Percentiles rank a stretch among this genome's conserved stretches.
These are phyloP conservation scores for Pipistrellus pipistrellus DNA, from an alignment of 2,797 vertebrate species.

Conservation along the genomic window DNA sequence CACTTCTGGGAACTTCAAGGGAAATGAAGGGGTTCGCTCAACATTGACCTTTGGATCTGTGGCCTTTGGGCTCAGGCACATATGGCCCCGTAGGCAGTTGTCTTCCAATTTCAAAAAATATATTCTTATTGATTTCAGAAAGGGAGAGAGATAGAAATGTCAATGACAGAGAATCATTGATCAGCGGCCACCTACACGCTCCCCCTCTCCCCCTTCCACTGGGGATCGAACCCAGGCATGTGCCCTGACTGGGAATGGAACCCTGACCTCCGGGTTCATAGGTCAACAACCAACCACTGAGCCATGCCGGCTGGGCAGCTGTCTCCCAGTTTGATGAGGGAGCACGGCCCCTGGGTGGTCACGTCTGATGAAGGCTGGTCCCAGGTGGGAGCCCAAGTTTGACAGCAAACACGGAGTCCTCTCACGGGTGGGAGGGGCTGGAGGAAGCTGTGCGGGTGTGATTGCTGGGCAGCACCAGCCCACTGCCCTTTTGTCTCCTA, in stretches of 20 bases:
- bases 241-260: too few relatives aligned
- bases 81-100: background rate
- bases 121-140: too few relatives aligned
- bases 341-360: background rate
- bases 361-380: background rate
- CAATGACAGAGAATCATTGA: too few relatives aligned
- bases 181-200: too few relatives aligned
- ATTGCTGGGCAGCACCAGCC: background rate
- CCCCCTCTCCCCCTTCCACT: too few relatives aligned
- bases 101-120: too few relatives aligned
- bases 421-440: background rate
- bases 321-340: background rate
- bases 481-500: background rate
- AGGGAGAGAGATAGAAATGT: too few relatives aligned
- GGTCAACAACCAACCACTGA: too few relatives aligned
- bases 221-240: too few relatives aligned
- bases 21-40: rapidly evolving
- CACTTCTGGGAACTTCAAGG: background rate
- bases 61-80: background rate
- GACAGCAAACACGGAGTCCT: background rate
- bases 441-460: too few relatives aligned
- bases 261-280: too few relatives aligned
- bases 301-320: background rate
- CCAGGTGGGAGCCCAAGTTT: background rate
- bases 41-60: background rate